Evolutionary conservation across 2,888 invertebrate species (phyloP).

Genomic region (Petrolisthes cinctipes): DNA sequence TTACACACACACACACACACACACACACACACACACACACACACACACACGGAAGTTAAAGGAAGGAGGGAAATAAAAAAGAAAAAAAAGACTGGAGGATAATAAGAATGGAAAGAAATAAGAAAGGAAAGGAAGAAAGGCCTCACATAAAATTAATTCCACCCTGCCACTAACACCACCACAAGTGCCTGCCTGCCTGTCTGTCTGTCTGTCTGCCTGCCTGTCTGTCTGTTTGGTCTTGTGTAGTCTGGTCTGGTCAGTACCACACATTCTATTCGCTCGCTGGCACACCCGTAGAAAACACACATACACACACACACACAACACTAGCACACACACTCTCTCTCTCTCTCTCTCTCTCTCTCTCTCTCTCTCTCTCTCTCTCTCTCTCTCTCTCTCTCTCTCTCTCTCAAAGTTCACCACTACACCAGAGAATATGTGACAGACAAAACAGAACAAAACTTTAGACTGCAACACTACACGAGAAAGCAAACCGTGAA

Average conservation of each 20-base stretch:
- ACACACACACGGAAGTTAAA: not conserved
- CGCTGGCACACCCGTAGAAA: not conserved
- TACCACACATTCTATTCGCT: not conserved
- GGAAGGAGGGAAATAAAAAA: no score
- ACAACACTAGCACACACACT: not conserved
- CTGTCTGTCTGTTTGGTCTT: not conserved
- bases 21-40: conserved; percentile 4
- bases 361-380: conserved; percentile 40
- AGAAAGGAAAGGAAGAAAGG: no score
- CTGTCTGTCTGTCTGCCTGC: not conserved
- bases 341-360: conserved; percentile 31
- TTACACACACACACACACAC: not conserved
- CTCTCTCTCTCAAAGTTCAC: no score
- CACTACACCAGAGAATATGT: no score
- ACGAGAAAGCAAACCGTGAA: no score
- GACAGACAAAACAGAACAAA: no score
- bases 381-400: conserved; percentile 13
- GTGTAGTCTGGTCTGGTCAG: not conserved
- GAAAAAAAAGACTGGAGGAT: no score
- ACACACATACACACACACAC: not conserved
- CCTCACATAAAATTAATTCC: not conserved
- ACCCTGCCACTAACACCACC: not conserved
- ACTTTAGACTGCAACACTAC: no score
- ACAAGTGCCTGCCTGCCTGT: not conserved
- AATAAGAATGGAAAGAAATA: no score